phyloP scores from a whole-genome alignment of 2,888 invertebrate species.

The Ecdyonurus torrentis region DNA sequence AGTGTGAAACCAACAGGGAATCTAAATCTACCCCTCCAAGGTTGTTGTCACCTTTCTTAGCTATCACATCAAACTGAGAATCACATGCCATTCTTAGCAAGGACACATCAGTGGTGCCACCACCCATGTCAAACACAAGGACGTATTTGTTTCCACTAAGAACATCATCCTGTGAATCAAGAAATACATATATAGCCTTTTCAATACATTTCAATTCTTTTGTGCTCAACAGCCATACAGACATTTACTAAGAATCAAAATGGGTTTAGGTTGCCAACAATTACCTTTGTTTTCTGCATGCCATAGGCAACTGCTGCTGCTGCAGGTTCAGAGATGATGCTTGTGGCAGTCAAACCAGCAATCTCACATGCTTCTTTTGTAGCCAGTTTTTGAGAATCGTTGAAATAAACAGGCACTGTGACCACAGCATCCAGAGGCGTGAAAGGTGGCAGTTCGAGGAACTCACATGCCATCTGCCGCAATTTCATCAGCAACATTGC shows the following conservation, averaged over 20 bases:
- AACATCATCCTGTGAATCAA: no score
- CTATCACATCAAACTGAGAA: neutral
- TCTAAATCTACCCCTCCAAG: neutral
- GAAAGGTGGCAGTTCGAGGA: neutral
- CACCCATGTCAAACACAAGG: neutral
- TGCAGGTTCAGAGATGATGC: neutral
- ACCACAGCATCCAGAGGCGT: neutral
- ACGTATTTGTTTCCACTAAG: no score
- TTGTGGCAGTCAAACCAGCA: neutral
- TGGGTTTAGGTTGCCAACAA: no score
- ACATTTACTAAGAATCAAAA: no score
- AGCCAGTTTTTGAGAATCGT: neutral
- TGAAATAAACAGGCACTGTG: neutral
- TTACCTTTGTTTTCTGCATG: neutral
- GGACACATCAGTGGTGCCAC: neutral
- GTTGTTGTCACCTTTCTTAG: neutral
- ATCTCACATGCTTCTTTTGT: neutral
- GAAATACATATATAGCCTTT: no score
- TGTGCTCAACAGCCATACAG: neutral
- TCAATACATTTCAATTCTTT: no score
- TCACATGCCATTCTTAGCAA: neutral
- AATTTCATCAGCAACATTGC: neutral
- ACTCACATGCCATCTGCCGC: neutral
- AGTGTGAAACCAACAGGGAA: neutral
- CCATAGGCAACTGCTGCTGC: neutral